Conservation (phyloP, 2,113 vertebrate genomes). For the Proterorhinus semilunaris region DNA sequence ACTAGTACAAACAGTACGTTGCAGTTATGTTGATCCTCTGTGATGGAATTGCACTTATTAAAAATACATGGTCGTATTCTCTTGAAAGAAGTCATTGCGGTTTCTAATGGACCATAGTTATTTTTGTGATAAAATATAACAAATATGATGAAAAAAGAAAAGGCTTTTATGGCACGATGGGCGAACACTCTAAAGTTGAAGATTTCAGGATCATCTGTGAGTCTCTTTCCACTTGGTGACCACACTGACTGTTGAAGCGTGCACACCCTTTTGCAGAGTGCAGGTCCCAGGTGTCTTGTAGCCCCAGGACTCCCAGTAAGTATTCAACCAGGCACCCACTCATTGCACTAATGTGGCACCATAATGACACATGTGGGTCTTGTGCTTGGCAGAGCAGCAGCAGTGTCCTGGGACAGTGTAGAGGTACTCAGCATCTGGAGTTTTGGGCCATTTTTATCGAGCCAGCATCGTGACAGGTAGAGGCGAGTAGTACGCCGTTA, state of each 20-base stretch:
- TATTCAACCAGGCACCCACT: conserved; percentile 47
- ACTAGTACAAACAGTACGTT: too few relatives aligned
- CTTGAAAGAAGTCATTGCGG: too few relatives aligned
- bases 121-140: not conserved
- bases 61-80: too few relatives aligned
- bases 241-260: conserved; percentile 58
- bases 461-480: not conserved
- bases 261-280: conserved; percentile 54
- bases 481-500: too few relatives aligned
- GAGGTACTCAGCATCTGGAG: conserved; percentile 54
- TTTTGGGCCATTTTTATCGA: conserved; percentile 32
- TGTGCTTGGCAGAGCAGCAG: conserved; percentile 52
- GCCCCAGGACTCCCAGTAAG: conserved; percentile 58
- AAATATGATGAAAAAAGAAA: not conserved
- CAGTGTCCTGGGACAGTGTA: conserved; percentile 34
- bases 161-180: conserved; percentile 13
- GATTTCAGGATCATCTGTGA: conserved; percentile 46
- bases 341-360: conserved; percentile 68
- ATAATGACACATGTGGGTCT: conserved; percentile 64
- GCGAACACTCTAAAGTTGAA: conserved; percentile 32
- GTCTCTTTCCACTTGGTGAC: conserved; percentile 60
- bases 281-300: conserved; percentile 60
- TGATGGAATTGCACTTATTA: too few relatives aligned
- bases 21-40: too few relatives aligned
- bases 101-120: too few relatives aligned